These are phyloP conservation scores for Epistrophe eligans DNA, from an alignment of 2,888 invertebrate genomes.

Conservation along the genomic window DNA sequence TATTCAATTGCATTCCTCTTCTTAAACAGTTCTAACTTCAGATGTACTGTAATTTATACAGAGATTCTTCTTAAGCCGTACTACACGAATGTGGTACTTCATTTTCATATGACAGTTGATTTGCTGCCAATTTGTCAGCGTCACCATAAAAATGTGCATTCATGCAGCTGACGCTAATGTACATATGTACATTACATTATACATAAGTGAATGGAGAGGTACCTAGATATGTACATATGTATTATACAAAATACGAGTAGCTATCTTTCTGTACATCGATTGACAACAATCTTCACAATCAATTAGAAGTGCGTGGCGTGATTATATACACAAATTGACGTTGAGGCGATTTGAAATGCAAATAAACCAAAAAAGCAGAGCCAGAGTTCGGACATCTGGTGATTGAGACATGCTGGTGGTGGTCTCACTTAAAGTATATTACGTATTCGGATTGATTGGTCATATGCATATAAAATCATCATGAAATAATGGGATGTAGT, in stretches of 20 bases:
- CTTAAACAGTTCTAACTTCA: too few species aligned
- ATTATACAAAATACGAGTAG: neutral
- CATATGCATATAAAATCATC: neutral
- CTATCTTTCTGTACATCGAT: constrained; percentile 28
- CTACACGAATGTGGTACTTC: too few species aligned
- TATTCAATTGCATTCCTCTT: too few species aligned
- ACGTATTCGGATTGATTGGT: constrained; percentile 1
- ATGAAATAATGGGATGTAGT: neutral
- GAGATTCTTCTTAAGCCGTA: too few species aligned
- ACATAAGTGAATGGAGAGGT: neutral
- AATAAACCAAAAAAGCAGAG: constrained; percentile 9
- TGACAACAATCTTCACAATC: constrained; percentile 60
- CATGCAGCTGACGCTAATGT: constrained; percentile 32
- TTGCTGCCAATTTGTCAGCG: constrained; percentile 13
- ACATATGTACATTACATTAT: neutral
- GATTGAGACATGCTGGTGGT: neutral
- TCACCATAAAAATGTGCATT: constrained; percentile 8
- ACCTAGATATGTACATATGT: neutral
- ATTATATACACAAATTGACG: constrained; percentile 33
- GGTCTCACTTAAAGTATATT: neutral
- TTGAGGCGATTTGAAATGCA: constrained; percentile 37
- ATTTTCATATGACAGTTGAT: too few species aligned
- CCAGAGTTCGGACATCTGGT: constrained; percentile 40
- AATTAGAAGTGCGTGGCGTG: constrained; percentile 70
- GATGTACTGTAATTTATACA: too few species aligned